Conservation (phyloP, 2,888 invertebrate species). For the Pristionchus exspectatus region DNA sequence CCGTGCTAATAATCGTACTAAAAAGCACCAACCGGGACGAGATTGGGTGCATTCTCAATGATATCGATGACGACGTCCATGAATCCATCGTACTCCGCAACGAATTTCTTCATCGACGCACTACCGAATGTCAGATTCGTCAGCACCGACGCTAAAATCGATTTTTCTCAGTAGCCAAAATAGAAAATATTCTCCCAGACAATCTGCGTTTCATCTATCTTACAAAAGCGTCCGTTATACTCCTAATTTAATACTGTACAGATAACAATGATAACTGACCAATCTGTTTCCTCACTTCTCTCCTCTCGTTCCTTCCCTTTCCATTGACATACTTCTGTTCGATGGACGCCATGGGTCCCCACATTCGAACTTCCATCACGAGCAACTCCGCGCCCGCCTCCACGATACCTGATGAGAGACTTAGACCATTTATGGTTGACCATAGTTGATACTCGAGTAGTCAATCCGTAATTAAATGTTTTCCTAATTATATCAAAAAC, state of each 20-base stretch:
- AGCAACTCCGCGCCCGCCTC: conserved; percentile 28
- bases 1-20: neutral
- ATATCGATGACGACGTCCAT: conserved; percentile 9
- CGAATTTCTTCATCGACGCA: conserved; percentile 9
- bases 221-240: too few species aligned
- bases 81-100: conserved; percentile 46
- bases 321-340: neutral
- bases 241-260: too few species aligned
- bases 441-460: neutral
- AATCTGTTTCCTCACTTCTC: conserved; percentile 52
- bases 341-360: conserved; percentile 44
- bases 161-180: neutral
- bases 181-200: neutral
- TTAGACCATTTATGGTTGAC: neutral
- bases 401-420: conserved; percentile 30
- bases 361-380: conserved; percentile 25
- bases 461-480: neutral
- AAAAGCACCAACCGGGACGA: conserved; percentile 28
- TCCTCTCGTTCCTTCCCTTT: conserved; percentile 50
- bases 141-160: conserved; percentile 38
- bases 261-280: neutral
- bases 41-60: conserved; percentile 37
- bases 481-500: too few species aligned
- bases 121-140: conserved; percentile 53
- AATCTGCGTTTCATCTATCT: neutral